These are phyloP conservation scores for Nipponia nippon DNA, from an alignment of 2,113 vertebrate species.

Conservation along the genomic window DNA sequence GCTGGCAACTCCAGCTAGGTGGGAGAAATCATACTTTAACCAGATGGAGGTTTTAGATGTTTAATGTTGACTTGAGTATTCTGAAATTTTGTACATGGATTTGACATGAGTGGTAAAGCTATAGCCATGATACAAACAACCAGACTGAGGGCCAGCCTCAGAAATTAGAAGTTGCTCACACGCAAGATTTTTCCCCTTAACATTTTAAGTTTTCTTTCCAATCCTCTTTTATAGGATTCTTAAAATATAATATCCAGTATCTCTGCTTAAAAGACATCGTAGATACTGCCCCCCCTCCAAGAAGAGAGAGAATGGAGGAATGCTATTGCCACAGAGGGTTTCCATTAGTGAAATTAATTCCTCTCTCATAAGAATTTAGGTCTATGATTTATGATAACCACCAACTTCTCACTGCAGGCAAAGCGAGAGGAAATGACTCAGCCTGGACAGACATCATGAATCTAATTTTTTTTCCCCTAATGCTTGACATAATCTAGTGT, in stretches of 20 bases:
- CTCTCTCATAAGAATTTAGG: constrained; percentile 61
- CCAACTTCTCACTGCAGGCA: constrained; percentile 58
- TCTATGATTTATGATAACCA: constrained; percentile 68
- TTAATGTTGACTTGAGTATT: not conserved
- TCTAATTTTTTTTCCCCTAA: constrained; percentile 50
- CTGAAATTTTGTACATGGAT: not conserved
- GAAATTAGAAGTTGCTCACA: not conserved
- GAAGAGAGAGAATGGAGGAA: not conserved
- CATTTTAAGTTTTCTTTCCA: not conserved
- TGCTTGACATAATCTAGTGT: constrained; percentile 48
- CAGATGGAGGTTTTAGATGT: not conserved
- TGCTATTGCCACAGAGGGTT: constrained; percentile 48
- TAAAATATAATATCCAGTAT: not conserved
- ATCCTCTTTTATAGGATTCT: not conserved
- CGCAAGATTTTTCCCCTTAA: not conserved
- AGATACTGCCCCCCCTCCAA: not conserved
- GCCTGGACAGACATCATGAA: constrained; percentile 60
- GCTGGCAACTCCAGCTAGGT: not conserved
- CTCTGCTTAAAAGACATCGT: constrained; percentile 12
- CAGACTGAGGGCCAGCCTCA: not conserved
- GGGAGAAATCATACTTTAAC: not conserved
- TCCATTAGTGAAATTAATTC: constrained; percentile 76
- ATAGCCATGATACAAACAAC: not conserved
- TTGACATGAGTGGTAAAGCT: not conserved
- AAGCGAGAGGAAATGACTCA: constrained; percentile 72